These are phyloP conservation scores for Thaleichthys pacificus DNA, from an alignment of 2,797 vertebrate species.

Conservation along the genomic window DNA sequence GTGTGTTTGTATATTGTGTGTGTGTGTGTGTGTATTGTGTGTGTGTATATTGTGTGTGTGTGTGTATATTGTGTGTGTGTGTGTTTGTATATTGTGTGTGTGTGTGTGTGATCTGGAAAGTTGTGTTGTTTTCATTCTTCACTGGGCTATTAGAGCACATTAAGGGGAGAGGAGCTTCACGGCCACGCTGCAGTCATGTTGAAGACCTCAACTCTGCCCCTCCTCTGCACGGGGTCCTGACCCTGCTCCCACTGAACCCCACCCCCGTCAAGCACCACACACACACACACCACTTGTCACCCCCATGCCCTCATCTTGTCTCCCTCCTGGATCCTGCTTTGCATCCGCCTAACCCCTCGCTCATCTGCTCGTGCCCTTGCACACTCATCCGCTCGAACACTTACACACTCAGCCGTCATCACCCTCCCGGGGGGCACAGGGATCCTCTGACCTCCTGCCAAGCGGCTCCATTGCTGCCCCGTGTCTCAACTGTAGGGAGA, in stretches of 20 bases:
- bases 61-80: constrained; percentile 1
- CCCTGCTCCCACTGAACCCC: background rate
- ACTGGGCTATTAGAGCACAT: background rate
- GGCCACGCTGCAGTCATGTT: background rate
- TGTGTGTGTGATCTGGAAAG: background rate
- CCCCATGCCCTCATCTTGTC: background rate
- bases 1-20: background rate
- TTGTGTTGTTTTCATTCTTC: background rate
- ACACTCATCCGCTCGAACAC: constrained; percentile 10
- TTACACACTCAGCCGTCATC: background rate
- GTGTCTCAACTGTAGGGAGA: constrained; percentile 39
- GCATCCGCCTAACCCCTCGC: background rate
- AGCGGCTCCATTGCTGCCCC: constrained; percentile 20
- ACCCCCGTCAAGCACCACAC: background rate
- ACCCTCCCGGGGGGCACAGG: constrained; percentile 39
- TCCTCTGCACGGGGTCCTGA: constrained; percentile 26
- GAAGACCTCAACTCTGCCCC: constrained; percentile 25
- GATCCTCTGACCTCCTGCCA: constrained; percentile 39
- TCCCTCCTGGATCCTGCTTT: background rate
- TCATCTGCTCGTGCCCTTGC: background rate
- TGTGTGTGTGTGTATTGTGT: constrained; percentile 7
- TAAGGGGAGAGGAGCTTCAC: too few relatives aligned
- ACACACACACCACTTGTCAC: background rate
- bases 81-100: too few relatives aligned
- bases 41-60: constrained; percentile 14